Percentiles rank a stretch among this genome's conserved stretches.
Evolutionary conservation across 2,888 invertebrate species (phyloP).

Genomic region (Brachycybe producta): DNA sequence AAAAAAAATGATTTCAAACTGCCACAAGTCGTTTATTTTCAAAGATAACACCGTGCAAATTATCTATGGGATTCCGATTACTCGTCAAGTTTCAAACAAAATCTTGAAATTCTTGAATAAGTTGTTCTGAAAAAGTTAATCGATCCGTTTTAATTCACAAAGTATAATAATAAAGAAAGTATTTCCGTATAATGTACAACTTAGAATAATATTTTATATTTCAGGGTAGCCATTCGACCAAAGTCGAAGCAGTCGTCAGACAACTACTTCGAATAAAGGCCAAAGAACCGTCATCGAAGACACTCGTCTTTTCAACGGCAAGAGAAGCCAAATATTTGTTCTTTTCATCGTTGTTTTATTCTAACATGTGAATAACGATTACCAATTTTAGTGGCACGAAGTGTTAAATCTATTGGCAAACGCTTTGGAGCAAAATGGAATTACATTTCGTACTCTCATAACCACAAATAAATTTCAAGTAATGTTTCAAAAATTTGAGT

Average conservation of each 20-base stretch:
- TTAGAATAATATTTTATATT: neutral
- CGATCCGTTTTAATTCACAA: no score
- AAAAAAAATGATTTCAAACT: no score
- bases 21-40: no score
- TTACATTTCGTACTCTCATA: slow-evolving; percentile 34
- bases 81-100: no score
- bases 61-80: no score
- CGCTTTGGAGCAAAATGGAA: slow-evolving; percentile 43
- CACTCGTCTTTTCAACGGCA: slow-evolving; percentile 56
- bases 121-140: no score
- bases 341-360: slow-evolving; percentile 3
- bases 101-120: neutral
- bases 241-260: slow-evolving; percentile 50
- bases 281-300: slow-evolving; percentile 46
- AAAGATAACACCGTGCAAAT: no score
- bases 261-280: slow-evolving; percentile 43
- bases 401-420: slow-evolving; percentile 39
- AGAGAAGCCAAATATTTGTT: slow-evolving; percentile 23
- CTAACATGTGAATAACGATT: neutral
- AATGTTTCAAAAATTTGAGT: slow-evolving; percentile 41
- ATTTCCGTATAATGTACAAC: neutral
- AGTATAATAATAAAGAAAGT: no score
- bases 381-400: slow-evolving; percentile 36
- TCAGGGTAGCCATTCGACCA: slow-evolving; percentile 54
- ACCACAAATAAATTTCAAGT: slow-evolving; percentile 35